Evolutionary conservation across 2,797 vertebrate genomes (phyloP).

Genomic region (Scyliorhinus canicula): DNA sequence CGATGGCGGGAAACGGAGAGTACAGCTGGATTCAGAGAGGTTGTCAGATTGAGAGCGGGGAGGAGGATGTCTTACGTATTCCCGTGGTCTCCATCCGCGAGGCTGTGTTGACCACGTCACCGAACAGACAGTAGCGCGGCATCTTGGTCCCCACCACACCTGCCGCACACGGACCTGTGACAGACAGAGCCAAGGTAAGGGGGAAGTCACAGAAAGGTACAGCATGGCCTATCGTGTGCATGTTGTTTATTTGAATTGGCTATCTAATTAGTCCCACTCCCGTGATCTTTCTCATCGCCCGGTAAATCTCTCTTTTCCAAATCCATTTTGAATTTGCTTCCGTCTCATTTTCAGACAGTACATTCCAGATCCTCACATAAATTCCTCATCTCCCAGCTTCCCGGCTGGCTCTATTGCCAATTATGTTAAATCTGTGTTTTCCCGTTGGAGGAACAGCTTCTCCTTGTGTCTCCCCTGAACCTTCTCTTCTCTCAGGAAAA

Average conservation of each 20-base stretch:
- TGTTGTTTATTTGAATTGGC: too few species aligned
- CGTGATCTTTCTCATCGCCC: not conserved
- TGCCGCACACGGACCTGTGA: constrained; percentile 82
- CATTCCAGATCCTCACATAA: too few species aligned
- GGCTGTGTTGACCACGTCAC: constrained; percentile 88
- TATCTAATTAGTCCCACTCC: not conserved
- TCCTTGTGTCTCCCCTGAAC: too few species aligned
- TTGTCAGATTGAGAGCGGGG: not conserved
- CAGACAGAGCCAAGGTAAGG: not conserved
- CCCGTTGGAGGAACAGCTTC: not conserved
- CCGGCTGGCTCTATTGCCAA: too few species aligned
- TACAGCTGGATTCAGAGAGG: not conserved
- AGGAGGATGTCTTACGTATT: constrained; percentile 69
- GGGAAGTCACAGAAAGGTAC: not conserved
- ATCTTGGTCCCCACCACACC: constrained; percentile 95
- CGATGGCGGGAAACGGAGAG: not conserved
- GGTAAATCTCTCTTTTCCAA: not conserved
- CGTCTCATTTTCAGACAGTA: too few species aligned
- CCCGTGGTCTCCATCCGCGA: constrained; percentile 94
- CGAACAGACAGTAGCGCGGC: constrained; percentile 93
- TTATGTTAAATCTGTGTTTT: too few species aligned
- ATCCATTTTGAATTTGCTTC: too few species aligned
- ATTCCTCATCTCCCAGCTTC: too few species aligned
- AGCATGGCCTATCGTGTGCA: not conserved
- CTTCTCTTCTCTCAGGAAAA: not conserved